Evolutionary conservation across 2,797 vertebrate species (phyloP), one percentile per base, ranked within the genome.

Genomic region (Prunella strophiata): DNA sequence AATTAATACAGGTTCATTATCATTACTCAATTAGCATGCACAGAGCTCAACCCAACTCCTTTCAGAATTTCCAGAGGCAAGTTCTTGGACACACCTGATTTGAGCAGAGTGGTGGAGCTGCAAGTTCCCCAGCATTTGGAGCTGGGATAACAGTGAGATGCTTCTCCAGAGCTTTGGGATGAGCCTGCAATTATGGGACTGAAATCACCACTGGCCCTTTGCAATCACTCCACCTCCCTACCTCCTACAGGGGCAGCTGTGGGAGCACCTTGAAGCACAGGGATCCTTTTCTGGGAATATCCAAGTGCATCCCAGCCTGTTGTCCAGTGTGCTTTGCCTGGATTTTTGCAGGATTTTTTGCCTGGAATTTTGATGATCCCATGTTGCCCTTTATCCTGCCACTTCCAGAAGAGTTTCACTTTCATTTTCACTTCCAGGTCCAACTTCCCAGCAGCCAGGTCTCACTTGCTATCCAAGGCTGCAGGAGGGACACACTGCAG

Each of bases 341-440:
- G 9, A 14, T 19, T 48, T 61, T 40, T 34, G 9, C 29, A 16
- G 13, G 13, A 34, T n/a, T 47, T 58, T 94, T 45, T 16, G 21
- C n/a, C 57, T 19, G 43, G 10, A 15, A 21, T 61, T 72, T 61
- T n/a, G 17, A 61, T 50, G 42, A 26, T 75, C 42, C 29, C 11
- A 8, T 3, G 0, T 34, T 48, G 48, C 12, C 27, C 15, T 23
- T 25, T 42, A 38, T 85, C 27, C 47, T 54, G 7, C 5, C 27
- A 20, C 27, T 81, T 88, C 36, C 50, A 2, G 1, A 21, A 21
- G 13, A 77, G 62, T 78, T 95, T 83, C 30, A 34, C 75, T 95
- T 93, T 88, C 77, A 32, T 75, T 91, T 86, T 81, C 86, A 70
- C 36, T 85, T 89, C 78, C 91, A 86, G 38, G 27, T 81, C 55